phyloP scores from a whole-genome alignment of 2,113 vertebrate genomes.

The Neotragus moschatus region DNA sequence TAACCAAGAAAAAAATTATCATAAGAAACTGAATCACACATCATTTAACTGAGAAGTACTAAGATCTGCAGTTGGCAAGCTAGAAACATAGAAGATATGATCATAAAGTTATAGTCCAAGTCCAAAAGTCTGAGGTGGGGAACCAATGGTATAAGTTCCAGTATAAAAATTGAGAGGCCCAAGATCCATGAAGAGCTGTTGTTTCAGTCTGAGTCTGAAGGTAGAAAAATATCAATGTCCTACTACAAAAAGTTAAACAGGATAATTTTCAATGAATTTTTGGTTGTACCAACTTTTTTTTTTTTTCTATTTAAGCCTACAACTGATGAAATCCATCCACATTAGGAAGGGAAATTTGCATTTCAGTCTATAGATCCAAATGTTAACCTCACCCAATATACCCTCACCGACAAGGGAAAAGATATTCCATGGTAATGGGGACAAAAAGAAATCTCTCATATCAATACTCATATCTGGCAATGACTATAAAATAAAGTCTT shows the following conservation, averaged over 20 bases:
- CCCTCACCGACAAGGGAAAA: background rate
- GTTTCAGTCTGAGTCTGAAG: background rate
- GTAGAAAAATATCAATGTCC: background rate
- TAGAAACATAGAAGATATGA: background rate
- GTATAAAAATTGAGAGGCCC: background rate
- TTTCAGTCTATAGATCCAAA: background rate
- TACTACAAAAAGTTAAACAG: background rate
- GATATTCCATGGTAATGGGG: background rate
- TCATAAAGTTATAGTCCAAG: background rate
- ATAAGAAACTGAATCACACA: background rate
- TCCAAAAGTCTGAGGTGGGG: background rate
- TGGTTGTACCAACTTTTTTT: background rate
- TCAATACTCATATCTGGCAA: background rate
- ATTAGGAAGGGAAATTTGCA: background rate
- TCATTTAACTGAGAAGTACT: background rate
- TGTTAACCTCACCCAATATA: background rate
- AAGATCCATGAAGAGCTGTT: background rate
- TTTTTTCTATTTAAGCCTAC: background rate
- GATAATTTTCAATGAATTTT: background rate
- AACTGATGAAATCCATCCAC: background rate
- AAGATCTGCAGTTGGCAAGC: background rate
- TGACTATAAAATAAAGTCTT: background rate
- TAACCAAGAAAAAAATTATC: background rate
- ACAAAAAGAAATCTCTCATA: background rate
- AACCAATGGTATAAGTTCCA: background rate